Percentiles rank a stretch among this genome's conserved stretches.
Evolutionary conservation across 2,888 invertebrate genomes (phyloP).

Genomic region (Romanomermis culicivorax): DNA sequence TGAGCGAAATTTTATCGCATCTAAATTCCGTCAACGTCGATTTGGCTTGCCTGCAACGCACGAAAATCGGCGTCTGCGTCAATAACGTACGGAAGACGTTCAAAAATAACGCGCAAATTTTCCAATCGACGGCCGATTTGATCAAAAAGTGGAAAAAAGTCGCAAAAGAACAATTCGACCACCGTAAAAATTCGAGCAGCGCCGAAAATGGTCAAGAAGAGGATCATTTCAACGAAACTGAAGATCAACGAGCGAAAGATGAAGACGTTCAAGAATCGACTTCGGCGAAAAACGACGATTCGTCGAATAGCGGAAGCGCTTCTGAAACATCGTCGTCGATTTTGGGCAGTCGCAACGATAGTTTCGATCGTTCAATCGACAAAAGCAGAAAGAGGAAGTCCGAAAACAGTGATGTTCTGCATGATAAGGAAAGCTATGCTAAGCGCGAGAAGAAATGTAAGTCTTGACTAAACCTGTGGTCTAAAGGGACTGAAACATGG

Average conservation of each 20-base stretch:
- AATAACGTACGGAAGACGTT: conserved; percentile 6
- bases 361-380: too few species aligned
- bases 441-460: too few species aligned
- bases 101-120: background rate
- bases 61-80: conserved; percentile 1
- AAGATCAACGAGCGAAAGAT: too few species aligned
- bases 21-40: background rate
- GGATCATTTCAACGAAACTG: too few species aligned
- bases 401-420: too few species aligned
- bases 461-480: too few species aligned
- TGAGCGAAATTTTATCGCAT: background rate
- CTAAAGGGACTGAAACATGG: too few species aligned
- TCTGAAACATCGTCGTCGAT: too few species aligned
- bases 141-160: conserved; percentile 5
- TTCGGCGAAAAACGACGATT: background rate
- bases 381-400: too few species aligned
- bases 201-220: background rate
- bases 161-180: background rate
- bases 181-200: background rate
- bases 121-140: background rate
- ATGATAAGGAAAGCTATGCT: too few species aligned
- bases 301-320: too few species aligned
- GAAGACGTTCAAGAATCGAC: background rate
- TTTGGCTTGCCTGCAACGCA: background rate
- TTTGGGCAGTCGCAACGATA: too few species aligned